A percentile compares a stretch with the other conserved stretches of the same genome.
phyloP scores from a whole-genome alignment of 1,140 invertebrate genomes.

The Diorhabda elongata region DNA sequence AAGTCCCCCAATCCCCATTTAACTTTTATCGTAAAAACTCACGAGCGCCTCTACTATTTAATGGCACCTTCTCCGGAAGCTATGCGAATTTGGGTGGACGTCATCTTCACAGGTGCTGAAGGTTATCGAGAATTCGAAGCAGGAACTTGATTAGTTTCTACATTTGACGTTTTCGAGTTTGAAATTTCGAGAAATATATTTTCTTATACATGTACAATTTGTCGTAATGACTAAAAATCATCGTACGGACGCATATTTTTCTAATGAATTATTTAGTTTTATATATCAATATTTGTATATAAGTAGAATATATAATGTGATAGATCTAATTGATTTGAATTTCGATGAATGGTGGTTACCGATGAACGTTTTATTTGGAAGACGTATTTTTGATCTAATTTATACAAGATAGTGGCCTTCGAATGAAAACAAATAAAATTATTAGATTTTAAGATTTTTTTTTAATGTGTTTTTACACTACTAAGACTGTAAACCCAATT shows the following conservation, averaged over 20 bases:
- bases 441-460: neutral
- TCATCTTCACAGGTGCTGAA: conserved; percentile 85
- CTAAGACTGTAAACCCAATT: neutral
- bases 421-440: neutral
- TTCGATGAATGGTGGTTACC: neutral
- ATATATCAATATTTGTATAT: neutral
- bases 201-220: neutral
- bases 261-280: neutral
- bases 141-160: conserved; percentile 40
- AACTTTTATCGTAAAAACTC: conserved; percentile 95
- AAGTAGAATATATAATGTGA: neutral
- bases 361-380: neutral
- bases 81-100: conserved; percentile 96
- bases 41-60: conserved; percentile 81
- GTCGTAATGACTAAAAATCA: neutral
- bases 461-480: neutral
- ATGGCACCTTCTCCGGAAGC: conserved; percentile 91
- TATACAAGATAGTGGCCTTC: neutral
- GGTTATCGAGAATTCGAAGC: conserved; percentile 73
- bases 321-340: neutral
- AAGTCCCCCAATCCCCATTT: conserved; percentile 86
- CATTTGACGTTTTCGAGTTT: neutral
- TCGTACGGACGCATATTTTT: neutral
- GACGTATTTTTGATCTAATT: neutral
- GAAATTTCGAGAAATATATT: neutral